Conservation (phyloP, 2,888 invertebrate genomes). For the Melinopterus prodromus region DNA sequence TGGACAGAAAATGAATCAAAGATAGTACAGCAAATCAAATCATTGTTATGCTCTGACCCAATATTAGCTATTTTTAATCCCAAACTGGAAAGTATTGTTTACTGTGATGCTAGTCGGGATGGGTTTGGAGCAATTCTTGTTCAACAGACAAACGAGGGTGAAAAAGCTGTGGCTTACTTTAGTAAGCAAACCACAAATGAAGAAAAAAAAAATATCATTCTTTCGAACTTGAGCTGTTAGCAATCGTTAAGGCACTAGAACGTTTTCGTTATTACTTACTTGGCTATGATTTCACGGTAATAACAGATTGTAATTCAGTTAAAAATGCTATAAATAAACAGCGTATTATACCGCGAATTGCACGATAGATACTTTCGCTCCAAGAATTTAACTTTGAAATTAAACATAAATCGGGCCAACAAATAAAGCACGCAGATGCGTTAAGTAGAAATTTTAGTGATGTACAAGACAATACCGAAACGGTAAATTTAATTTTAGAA, state of each 20-base stretch:
- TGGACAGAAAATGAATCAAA: constrained; percentile 38
- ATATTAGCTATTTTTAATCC: too few relatives aligned
- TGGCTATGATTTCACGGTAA: constrained; percentile 35
- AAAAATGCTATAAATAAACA: constrained; percentile 33
- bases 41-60: too few relatives aligned
- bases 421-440: constrained; percentile 34
- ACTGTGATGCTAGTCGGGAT: constrained; percentile 22
- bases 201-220: constrained; percentile 45
- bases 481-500: constrained; percentile 25
- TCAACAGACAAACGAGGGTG: constrained; percentile 13
- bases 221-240: constrained; percentile 44
- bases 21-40: constrained; percentile 31
- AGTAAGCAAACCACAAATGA: constrained; percentile 39
- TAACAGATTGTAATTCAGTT: constrained; percentile 40
- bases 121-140: constrained; percentile 36
- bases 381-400: constrained; percentile 33
- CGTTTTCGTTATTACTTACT: constrained; percentile 38
- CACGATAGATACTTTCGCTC: constrained; percentile 32
- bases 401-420: constrained; percentile 21
- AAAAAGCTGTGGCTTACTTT: constrained; percentile 15
- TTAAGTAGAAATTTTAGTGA: constrained; percentile 30
- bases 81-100: neutral
- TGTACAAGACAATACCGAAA: neutral
- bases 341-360: constrained; percentile 32
- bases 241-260: constrained; percentile 40